Evolutionary conservation across 2,113 vertebrate species (phyloP), one percentile per base, ranked within the genome.

Genomic region (Pionites leucogaster): DNA sequence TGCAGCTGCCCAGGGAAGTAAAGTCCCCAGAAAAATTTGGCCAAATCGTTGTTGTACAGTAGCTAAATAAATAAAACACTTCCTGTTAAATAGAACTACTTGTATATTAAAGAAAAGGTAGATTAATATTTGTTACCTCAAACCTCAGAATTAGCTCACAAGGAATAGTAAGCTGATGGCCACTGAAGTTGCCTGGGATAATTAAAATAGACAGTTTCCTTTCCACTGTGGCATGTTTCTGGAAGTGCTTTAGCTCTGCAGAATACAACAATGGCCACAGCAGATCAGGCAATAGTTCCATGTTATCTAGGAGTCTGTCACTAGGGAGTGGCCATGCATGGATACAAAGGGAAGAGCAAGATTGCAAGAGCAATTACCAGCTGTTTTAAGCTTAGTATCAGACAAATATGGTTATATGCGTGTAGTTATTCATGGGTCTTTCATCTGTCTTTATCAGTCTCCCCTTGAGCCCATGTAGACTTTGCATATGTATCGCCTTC

Each of bases 51-150:
- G 14, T 53, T 89, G 57, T 92, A 55, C 37, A 70, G 23, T 83
- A 78, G 59, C 63, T 91, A 94, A 78, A 52, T 87, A 81, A 82
- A 88, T 57, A 74, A 92, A 94, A 33, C 23, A 24, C 33, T 37
- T 42, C 41, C 62, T 87, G 31, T 92, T 67, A 84, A 85, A 78
- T 88, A 29, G 46, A 77, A 75, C 85, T 82, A 55, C 39, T 47
- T 76, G 62, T 63, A 28, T 82, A 53, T 46, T 90, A 90, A 93
- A 84, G 63, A 92, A 95, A 97, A 24, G 33, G 49, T 70, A 42
- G 33, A 63, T 46, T 95, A 57, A 68, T 96, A 72, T 91, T 92
- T 94, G 64, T 29, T 75, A 57, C 53, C 16, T 91, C 55, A 77
- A 80, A 67, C 17, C 25, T 82, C 22, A 65, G 15, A 80, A 76